Base-by-base conservation (phyloP, 2,113 vertebrate species). In the Sisor rabdophorus region DNA sequence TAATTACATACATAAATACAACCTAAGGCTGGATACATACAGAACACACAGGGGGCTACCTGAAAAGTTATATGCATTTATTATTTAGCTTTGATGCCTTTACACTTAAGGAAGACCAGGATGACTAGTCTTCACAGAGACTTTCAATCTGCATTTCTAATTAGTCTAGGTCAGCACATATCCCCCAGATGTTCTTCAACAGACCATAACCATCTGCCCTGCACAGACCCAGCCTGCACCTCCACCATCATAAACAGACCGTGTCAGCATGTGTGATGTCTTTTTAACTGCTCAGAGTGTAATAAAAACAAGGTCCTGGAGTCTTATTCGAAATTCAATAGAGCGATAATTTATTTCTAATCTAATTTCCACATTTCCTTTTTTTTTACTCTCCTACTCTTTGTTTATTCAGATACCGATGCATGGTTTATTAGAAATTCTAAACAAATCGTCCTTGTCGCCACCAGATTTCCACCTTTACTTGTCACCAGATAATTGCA, bases 401-500 rank as follows among this genome's bases (percentile, higher is more conserved):
- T 81, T 80, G 72, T 83, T 72, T 60, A 13, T 73, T 74, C 48
- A 77, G 82, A 81, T 72, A 79, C 78, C 68, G 74, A 70, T 79
- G 75, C 76, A 81, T 7, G 5, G 50, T 79, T 78, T 83, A 87
- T 89, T 89, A 88, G 36, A 73, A 61, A 87, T 90, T 89, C 86
- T 30, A 67, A 86, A 84, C 87, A 80, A 81, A 80, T 73, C 64
- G 68, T 75, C 2, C 71, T 75, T 84, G 83, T 82, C 72, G 75
- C 63, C 59, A 73, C 77, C 81, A 77, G 81, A 79, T 72, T 60
- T 40, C 82, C 85, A 87, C 86, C 86, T 88, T 58, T 17, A 65
- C 47, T 79, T 88, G 85, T 87, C 84, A 84, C 81, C 79, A 82
- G 84, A 87, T 88, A 90, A 91, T 84, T 82, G 83, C 67, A 82